Evolutionary conservation across 2,113 vertebrate species (phyloP), one percentile per base, ranked within the genome.

Genomic region (Octodon degus): DNA sequence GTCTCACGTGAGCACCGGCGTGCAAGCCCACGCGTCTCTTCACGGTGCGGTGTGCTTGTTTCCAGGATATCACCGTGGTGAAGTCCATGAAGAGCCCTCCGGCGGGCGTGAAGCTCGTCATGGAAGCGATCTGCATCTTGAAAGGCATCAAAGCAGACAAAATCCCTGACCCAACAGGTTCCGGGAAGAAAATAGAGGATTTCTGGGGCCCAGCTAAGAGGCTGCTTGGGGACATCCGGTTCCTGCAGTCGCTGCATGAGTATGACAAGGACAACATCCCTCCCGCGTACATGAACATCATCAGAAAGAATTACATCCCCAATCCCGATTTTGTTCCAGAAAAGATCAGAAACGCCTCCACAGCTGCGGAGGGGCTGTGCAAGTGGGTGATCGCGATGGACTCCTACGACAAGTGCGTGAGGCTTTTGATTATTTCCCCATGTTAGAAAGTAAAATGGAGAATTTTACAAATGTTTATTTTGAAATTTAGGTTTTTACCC

Each of bases 81-180:
- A 99, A 99, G 96, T 99, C 99, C 62, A 99, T 99, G 99, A 99
- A 99, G 97, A 99, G 98, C 89, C 99, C 99, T 40, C 99, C 99
- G 0, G 95, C 98, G 72, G 99, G 99, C 9, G 99, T 99, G 82
- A 99, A 99, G 97, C 97, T 99, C 79, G 99, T 99, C 58, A 99
- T 99, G 99, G 99, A 99, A 97, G 98, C 99, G 6, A 99, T 99
- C 95, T 99, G 99, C 93, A 99, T 99, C 93, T 98, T 99, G 86
- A 99, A 99, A 98, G 99, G 99, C 63, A 98, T 99, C 94, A 99
- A 99, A 96, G 98, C 99, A 4, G 99, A 99, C 94, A 99, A 99
- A 86, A 97, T 99, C 43, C 99, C 99, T 7, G 99, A 99, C 97
- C 99, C 99, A 12, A 98, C 98, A 1, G 99, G 99, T 50, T 98